Percentiles rank a stretch among this genome's conserved stretches.
Evolutionary conservation across 2,113 vertebrate species (phyloP).

Genomic region (human (Homo sapiens)): GRCh38 chr6:70023501-70024000

Average conservation of each 20-base stretch:
- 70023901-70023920: not conserved
- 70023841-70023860: not conserved
- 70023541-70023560: constrained; percentile 14
- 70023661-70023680: constrained; percentile 82
- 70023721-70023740: not conserved
- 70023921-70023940: not conserved
- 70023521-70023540: constrained; percentile 43
- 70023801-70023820: not conserved
- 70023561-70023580: constrained; percentile 40
- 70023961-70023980: not conserved
- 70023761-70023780: not conserved
- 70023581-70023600: constrained; percentile 51
- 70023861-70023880: not conserved
- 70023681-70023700: constrained; percentile 75
- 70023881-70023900: not conserved
- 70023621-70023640: constrained; percentile 87
- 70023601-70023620: constrained; percentile 62
- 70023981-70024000: not conserved
- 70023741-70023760: not conserved
- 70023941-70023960: not conserved
- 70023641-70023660: constrained; percentile 82
- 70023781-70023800: not conserved
- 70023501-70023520: constrained; percentile 54
- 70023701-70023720: constrained; percentile 51
- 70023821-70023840: not conserved